Base-by-base conservation (phyloP, 2,888 invertebrate genomes). In the Yponomeuta plumbellus region DNA sequence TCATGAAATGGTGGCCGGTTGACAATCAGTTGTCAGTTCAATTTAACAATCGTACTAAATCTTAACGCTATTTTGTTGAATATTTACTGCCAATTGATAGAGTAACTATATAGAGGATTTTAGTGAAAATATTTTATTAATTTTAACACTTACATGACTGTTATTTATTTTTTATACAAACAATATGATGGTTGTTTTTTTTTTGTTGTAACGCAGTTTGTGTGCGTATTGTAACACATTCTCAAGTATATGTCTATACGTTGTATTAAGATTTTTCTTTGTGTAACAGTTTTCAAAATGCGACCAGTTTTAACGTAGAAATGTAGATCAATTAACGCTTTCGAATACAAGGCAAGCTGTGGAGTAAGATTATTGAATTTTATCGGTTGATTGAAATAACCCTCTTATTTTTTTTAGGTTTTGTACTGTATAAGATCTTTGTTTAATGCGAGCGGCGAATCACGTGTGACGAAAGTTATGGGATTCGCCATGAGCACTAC, bases 121-220 rank as follows among this genome's bases (percentile, higher is more conserved):
- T 52, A 78, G 76, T 71, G 68, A 52, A 76, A 76, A 71, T 73
- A 71, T 73, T 78, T 78, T 82, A 70, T 75, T 72, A 70, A 75
- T 72, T 72, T 79, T 67, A 63, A 77, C 75, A 34, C 77, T 78
- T 79, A 75, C 75, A 1, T 34, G 8, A 34, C 73, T 72, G 72
- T 75, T 75, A 76, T 80, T 78, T 77, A 77, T 78, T 78, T 82
- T 72, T 80, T 78, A 76, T 78, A 70, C 78, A 78, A 76, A 44
- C 44, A 34, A 34, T 8, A 77, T 73, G 73, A 78, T 73, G 72
- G 75, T 72, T 67, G 68, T 72, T 71, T 69, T 70, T 76, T 13
- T 44, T 52, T 52, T 13, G 44, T 52, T 52, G 2, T 52, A 52
- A 52, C 17, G 44, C 44, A 17, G 34, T 76, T 77, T 76, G 74